These are phyloP conservation scores for Alcedo quadribrachys DNA, from an alignment of 2,797 vertebrate genomes.

Conservation along the genomic window DNA sequence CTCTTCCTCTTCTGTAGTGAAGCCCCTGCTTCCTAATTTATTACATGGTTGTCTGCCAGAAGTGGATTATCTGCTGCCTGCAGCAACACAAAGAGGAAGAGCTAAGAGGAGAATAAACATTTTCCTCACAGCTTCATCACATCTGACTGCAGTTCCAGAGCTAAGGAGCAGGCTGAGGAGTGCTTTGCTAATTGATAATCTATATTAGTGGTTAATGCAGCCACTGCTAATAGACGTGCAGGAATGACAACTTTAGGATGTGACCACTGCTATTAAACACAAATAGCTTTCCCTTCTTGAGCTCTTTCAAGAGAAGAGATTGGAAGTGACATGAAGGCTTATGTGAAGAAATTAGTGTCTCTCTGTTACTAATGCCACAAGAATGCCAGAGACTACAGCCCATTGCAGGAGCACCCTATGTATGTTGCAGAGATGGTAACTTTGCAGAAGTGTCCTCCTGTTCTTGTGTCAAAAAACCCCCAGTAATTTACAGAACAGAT, in stretches of 20 bases:
- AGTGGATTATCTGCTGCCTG: not conserved
- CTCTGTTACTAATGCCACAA: not conserved
- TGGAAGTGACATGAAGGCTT: accelerated
- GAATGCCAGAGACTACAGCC: not conserved
- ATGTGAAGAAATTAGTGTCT: not conserved
- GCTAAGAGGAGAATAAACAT: not conserved
- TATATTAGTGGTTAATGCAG: not conserved
- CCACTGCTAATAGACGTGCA: not conserved
- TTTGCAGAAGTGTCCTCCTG: not conserved
- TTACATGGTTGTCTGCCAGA: not conserved
- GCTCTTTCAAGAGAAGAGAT: not conserved
- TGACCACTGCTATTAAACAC: not conserved
- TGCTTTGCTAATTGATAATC: not conserved
- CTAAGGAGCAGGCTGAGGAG: not conserved
- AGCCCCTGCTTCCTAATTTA: not conserved
- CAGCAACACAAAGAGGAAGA: not conserved
- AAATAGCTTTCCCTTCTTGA: not conserved
- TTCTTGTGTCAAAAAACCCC: not conserved
- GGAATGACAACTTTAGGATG: not conserved
- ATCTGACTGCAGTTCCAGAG: not conserved
- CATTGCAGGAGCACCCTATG: accelerated
- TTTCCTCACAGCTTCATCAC: not conserved
- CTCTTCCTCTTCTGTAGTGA: not conserved
- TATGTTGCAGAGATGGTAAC: not conserved
- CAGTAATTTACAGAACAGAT: not conserved